phyloP scores from a whole-genome alignment of 2,888 invertebrate species.

The Lampropteryx suffumata region DNA sequence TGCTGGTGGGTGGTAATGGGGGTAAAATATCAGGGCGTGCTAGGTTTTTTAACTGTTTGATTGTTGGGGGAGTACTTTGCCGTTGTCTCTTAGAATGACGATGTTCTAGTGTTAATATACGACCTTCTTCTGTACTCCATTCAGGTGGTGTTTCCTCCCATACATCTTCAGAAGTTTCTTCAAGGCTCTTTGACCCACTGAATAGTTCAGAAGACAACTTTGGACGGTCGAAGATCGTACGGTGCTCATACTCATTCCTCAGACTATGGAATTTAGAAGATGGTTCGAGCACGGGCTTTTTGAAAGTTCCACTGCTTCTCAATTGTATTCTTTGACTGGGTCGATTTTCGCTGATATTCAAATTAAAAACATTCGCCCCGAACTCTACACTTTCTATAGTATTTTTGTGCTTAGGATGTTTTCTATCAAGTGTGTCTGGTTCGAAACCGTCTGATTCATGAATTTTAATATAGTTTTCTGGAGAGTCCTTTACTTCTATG shows the following conservation, averaged over 20 bases:
- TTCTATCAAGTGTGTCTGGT: constrained; percentile 92
- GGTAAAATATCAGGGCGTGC: constrained; percentile 88
- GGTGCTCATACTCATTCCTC: constrained; percentile 88
- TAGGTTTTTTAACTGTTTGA: constrained; percentile 70
- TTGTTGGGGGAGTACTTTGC: constrained; percentile 78
- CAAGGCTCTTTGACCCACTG: constrained; percentile 57
- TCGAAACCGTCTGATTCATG: constrained; percentile 93
- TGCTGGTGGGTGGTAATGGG: constrained; percentile 82
- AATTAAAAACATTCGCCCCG: constrained; percentile 61
- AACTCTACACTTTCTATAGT: constrained; percentile 53
- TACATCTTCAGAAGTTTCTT: constrained; percentile 52
- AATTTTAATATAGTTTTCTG: constrained; percentile 88
- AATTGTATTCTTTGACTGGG: constrained; percentile 83
- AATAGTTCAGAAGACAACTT: constrained; percentile 57
- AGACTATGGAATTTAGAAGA: constrained; percentile 85
- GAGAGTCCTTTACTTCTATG: constrained; percentile 92
- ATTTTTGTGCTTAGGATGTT: constrained; percentile 81
- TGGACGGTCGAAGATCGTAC: constrained; percentile 70
- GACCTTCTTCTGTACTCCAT: constrained; percentile 82
- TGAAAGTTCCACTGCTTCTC: constrained; percentile 87
- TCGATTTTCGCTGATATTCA: constrained; percentile 47
- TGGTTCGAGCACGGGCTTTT: constrained; percentile 72
- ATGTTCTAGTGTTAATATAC: constrained; percentile 87
- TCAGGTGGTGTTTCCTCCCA: constrained; percentile 62
- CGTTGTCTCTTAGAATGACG: constrained; percentile 89